phyloP scores from a whole-genome alignment of 30 jellyfish, hydroid and myxozoan genomes.

The Turritopsis dohrnii region DNA sequence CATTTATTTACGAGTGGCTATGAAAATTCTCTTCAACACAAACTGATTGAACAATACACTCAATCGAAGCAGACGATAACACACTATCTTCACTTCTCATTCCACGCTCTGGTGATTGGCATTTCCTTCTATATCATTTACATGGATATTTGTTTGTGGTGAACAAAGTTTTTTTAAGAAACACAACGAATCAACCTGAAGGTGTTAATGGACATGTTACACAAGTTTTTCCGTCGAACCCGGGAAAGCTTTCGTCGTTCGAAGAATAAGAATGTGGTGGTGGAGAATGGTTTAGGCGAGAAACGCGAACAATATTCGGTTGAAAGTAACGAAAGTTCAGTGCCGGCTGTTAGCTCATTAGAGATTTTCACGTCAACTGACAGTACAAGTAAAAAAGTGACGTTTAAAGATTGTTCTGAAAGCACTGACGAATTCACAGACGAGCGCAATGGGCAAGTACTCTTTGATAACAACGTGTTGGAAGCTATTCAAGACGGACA shows the following conservation, averaged over 20 bases:
- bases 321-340: background rate
- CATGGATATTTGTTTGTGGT: background rate
- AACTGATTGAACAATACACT: background rate
- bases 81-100: background rate
- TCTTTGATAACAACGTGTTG: conserved; percentile 73
- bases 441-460: conserved; percentile 42
- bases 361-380: background rate
- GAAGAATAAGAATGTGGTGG: conserved; percentile 3
- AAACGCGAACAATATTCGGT: background rate
- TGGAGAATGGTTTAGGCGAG: conserved; percentile 4
- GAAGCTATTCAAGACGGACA: conserved; percentile 88
- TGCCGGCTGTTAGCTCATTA: background rate
- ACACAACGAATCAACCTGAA: too few species aligned
- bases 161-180: background rate
- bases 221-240: conserved; percentile 29
- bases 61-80: background rate
- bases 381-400: conserved; percentile 13
- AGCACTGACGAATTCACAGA: conserved; percentile 7
- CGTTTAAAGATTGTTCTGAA: conserved; percentile 13
- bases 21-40: background rate
- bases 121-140: background rate
- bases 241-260: conserved; percentile 32
- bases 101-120: background rate
- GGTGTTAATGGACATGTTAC: conserved; percentile 12
- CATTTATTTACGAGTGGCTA: background rate